phyloP scores from a whole-genome alignment of 2,888 invertebrate species.

The Sphecodes monilicornis region DNA sequence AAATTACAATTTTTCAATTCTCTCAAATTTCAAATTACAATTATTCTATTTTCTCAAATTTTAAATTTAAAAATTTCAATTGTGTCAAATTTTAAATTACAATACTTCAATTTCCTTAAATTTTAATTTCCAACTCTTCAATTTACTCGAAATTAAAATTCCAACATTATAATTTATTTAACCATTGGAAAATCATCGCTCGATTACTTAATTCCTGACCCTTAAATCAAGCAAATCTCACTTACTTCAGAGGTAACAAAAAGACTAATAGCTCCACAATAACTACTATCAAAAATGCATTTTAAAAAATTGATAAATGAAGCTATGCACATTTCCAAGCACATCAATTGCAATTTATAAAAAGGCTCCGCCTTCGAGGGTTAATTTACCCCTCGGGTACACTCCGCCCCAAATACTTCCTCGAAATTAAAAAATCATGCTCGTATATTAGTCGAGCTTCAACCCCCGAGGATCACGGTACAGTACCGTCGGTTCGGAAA shows the following conservation, averaged over 20 bases:
- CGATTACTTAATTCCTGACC: no score
- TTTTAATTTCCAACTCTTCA: no score
- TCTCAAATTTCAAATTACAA: no score
- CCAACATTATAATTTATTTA: no score
- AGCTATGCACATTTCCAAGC: background rate
- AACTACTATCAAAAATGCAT: background rate
- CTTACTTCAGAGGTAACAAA: background rate
- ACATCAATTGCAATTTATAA: background rate
- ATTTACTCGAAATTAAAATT: background rate
- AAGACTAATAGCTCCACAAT: background rate
- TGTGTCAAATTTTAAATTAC: background rate
- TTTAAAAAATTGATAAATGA: background rate
- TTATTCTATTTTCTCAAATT: no score
- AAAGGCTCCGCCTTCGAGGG: background rate
- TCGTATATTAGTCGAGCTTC: background rate
- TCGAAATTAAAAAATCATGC: background rate
- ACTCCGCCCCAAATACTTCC: background rate
- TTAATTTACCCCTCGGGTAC: background rate
- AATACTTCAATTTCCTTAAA: background rate
- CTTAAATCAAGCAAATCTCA: no score
- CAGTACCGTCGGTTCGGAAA: background rate
- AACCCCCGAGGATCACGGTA: background rate
- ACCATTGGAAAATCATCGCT: no score
- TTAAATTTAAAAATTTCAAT: no score
- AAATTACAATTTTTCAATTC: no score